phyloP scores from a whole-genome alignment of 2,888 invertebrate genomes.

The Sesia apiformis region DNA sequence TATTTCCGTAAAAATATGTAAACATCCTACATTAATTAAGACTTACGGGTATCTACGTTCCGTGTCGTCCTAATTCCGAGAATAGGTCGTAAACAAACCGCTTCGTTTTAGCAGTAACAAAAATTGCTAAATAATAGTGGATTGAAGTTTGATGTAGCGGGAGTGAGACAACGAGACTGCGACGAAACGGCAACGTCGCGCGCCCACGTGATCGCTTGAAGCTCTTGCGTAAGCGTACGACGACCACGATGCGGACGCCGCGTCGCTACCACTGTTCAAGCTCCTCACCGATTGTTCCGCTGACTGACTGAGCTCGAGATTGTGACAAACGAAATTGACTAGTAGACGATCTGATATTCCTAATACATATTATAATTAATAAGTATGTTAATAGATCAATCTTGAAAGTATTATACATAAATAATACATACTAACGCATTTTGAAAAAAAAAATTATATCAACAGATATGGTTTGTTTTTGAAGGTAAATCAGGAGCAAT shows the following conservation, averaged over 20 bases:
- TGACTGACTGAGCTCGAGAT: slow-evolving; percentile 24
- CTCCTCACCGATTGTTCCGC: slow-evolving; percentile 19
- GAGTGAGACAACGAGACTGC: slow-evolving; percentile 43
- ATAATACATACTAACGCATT: too few relatives aligned
- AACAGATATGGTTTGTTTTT: too few relatives aligned
- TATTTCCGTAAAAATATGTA: background rate
- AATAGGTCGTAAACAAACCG: slow-evolving; percentile 57
- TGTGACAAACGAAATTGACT: too few relatives aligned
- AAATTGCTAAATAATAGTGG: slow-evolving; percentile 48
- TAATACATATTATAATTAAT: too few relatives aligned
- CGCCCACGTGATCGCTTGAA: slow-evolving; percentile 64
- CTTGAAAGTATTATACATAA: too few relatives aligned
- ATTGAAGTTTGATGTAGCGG: slow-evolving; percentile 38
- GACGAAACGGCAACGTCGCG: slow-evolving; percentile 61
- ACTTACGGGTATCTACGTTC: slow-evolving; percentile 24
- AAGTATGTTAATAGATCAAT: too few relatives aligned
- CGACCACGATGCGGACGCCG: slow-evolving; percentile 41
- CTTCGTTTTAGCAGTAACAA: slow-evolving; percentile 66
- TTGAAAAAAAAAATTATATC: too few relatives aligned
- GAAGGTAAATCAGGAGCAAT: too few relatives aligned
- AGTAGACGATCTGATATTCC: too few relatives aligned
- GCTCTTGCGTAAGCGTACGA: slow-evolving; percentile 69
- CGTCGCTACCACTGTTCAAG: slow-evolving; percentile 24
- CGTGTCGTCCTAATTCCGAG: slow-evolving; percentile 52
- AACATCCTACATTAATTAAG: slow-evolving; percentile 14